phyloP scores from a whole-genome alignment of 2,888 invertebrate genomes.

The Thalpophila matura region DNA sequence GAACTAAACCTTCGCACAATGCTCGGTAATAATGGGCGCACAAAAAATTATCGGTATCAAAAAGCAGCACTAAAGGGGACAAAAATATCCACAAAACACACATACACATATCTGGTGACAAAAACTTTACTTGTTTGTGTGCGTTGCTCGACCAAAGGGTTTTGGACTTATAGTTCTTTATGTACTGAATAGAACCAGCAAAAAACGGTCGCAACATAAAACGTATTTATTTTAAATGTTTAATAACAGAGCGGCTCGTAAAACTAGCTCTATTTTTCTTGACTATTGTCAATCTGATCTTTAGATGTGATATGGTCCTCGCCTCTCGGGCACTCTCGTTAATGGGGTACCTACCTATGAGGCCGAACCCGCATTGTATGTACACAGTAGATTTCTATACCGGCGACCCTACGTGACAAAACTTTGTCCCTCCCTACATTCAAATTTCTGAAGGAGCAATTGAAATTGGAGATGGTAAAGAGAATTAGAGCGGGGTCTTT shows the following conservation, averaged over 20 bases:
- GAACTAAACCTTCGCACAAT: constrained; percentile 88
- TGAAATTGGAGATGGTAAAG: constrained; percentile 91
- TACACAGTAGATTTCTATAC: constrained; percentile 83
- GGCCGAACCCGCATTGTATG: constrained; percentile 88
- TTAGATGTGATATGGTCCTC: constrained; percentile 86
- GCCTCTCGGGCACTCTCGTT: constrained; percentile 87
- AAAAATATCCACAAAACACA: constrained; percentile 83
- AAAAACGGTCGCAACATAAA: constrained; percentile 82
- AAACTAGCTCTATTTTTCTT: constrained; percentile 85
- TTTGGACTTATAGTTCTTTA: constrained; percentile 80
- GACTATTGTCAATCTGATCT: constrained; percentile 88
- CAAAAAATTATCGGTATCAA: constrained; percentile 90
- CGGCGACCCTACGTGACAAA: constrained; percentile 89
- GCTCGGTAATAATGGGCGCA: constrained; percentile 84
- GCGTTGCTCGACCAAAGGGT: constrained; percentile 84
- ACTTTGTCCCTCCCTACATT: constrained; percentile 90
- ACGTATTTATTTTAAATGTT: constrained; percentile 87
- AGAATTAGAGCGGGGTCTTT: constrained; percentile 90
- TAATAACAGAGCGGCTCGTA: constrained; percentile 88
- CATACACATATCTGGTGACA: constrained; percentile 77
- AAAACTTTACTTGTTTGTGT: constrained; percentile 79
- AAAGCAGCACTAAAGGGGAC: constrained; percentile 86
- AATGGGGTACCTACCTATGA: constrained; percentile 90
- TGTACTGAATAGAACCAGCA: constrained; percentile 80
- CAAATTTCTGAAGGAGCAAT: constrained; percentile 91